Evolutionary conservation across 2,113 vertebrate genomes (phyloP).

Genomic region (Eurypyga helias): DNA sequence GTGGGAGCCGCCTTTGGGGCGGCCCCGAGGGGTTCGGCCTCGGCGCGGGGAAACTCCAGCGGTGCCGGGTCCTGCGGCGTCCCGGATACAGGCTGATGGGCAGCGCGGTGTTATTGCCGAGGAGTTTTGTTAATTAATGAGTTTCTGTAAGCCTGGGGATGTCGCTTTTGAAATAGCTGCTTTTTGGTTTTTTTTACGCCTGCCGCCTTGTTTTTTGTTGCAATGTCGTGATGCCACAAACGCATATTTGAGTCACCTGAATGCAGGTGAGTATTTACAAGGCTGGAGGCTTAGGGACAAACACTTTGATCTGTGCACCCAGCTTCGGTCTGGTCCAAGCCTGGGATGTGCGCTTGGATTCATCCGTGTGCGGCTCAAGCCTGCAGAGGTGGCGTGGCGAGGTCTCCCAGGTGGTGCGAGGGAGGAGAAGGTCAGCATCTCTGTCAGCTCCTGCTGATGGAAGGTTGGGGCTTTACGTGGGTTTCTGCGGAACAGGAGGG

Average conservation of each 20-base stretch:
- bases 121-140: neutral
- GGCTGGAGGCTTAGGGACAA: neutral
- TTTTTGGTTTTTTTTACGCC: neutral
- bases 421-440: neutral
- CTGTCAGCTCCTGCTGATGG: neutral
- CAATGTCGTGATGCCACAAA: neutral
- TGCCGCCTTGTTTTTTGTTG: neutral
- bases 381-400: neutral
- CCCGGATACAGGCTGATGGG: neutral
- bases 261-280: accelerated
- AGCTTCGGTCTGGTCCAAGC: neutral
- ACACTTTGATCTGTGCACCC: accelerated
- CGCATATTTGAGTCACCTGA: accelerated
- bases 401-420: neutral
- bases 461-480: neutral
- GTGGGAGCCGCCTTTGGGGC: neutral
- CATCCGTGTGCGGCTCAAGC: accelerated
- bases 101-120: neutral
- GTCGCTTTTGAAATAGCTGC: neutral
- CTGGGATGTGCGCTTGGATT: accelerated
- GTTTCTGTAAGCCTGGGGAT: neutral
- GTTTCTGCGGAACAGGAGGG: neutral
- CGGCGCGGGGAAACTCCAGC: neutral
- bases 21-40: neutral
- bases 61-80: neutral